Evolutionary conservation across 2,797 vertebrate species (phyloP).

Genomic region (Danio choprae): DNA sequence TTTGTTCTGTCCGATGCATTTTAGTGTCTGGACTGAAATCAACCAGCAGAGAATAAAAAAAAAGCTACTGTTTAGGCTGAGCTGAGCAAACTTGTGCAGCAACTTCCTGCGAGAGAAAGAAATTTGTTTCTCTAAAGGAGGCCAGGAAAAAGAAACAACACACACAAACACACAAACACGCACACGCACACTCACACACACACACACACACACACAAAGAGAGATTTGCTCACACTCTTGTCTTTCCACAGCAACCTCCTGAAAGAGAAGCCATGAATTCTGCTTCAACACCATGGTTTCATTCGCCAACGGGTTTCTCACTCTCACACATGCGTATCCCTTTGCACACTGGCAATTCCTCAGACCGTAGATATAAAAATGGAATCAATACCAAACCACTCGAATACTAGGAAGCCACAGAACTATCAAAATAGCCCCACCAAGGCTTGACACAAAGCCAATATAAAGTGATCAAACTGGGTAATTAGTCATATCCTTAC

Average conservation of each 20-base stretch:
- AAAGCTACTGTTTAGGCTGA: slow-evolving; percentile 23
- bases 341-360: slow-evolving; percentile 54
- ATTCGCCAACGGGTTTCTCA: background rate
- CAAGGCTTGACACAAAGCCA: slow-evolving; percentile 42
- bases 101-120: slow-evolving; percentile 12
- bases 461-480: slow-evolving; percentile 34
- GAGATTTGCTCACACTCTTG: slow-evolving; percentile 8
- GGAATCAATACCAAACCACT: slow-evolving; percentile 43
- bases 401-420: slow-evolving; percentile 39
- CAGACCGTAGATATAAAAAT: slow-evolving; percentile 50
- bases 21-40: slow-evolving; percentile 19
- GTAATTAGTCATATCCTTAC: slow-evolving; percentile 43
- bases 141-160: slow-evolving; percentile 8
- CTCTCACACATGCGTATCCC: background rate
- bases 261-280: slow-evolving; percentile 36
- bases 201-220: background rate
- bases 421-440: slow-evolving; percentile 29
- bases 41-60: background rate
- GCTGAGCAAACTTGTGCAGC: slow-evolving; percentile 15
- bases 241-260: slow-evolving; percentile 16
- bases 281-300: slow-evolving; percentile 17
- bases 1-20: slow-evolving; percentile 16
- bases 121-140: slow-evolving; percentile 15
- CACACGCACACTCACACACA: background rate
- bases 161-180: slow-evolving; percentile 14